phyloP scores from a whole-genome alignment of 2,113 vertebrate genomes.

The Rhinolophus sinicus region DNA sequence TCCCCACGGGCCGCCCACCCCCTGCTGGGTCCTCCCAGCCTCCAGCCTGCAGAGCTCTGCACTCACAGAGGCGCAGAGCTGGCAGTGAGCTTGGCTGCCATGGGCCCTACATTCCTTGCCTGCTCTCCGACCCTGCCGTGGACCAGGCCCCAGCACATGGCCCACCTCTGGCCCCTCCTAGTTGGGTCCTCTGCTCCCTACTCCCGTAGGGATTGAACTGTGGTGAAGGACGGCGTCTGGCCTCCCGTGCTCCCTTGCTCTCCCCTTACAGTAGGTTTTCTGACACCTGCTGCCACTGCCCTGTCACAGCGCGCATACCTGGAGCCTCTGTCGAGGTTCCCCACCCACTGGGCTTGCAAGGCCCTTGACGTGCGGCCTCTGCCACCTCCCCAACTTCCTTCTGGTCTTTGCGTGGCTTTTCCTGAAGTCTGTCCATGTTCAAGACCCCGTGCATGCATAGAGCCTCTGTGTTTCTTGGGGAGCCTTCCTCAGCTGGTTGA shows the following conservation, averaged over 20 bases:
- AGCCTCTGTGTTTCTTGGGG: background rate
- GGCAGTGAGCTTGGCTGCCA: background rate
- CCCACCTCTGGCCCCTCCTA: background rate
- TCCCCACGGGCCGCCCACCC: no score
- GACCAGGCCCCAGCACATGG: background rate
- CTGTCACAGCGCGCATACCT: no score
- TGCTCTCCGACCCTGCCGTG: background rate
- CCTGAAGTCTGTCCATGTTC: no score
- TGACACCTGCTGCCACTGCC: background rate
- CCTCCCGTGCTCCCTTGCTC: background rate
- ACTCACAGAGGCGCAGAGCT: background rate
- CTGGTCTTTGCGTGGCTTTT: background rate
- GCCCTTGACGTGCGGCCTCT: rapidly evolving
- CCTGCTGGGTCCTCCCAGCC: no score
- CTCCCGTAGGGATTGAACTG: background rate
- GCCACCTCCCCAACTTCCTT: background rate
- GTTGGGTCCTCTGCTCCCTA: no score
- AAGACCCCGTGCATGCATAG: background rate
- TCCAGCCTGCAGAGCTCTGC: no score
- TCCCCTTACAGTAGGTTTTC: background rate
- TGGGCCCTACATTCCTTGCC: background rate
- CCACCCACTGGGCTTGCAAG: background rate
- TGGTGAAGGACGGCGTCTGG: background rate
- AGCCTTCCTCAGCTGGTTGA: no score
- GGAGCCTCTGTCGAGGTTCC: background rate